A percentile compares a stretch with the other conserved stretches of the same genome.
Conservation (phyloP, 2,888 invertebrate species). For the Athalia circularis region DNA sequence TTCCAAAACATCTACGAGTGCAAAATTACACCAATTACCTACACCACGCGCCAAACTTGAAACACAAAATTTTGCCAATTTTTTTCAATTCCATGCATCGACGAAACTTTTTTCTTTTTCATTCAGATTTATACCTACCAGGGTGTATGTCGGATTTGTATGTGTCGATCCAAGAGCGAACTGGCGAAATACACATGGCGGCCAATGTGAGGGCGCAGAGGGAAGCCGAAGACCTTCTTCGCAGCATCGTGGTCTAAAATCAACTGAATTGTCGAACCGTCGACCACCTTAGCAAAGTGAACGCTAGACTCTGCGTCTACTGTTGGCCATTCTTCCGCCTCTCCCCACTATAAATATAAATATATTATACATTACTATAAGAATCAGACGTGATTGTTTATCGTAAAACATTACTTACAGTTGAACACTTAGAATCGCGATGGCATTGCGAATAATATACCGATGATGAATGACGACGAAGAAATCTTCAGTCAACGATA, state of each 20-base stretch:
- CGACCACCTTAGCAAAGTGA: background rate
- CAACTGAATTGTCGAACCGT: constrained; percentile 28
- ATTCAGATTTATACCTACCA: constrained; percentile 10
- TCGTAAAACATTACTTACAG: constrained; percentile 35
- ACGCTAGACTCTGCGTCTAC: constrained; percentile 43
- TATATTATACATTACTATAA: too few relatives aligned
- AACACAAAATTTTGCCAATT: background rate
- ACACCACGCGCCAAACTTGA: background rate
- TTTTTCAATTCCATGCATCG: background rate
- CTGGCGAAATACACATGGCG: constrained; percentile 37
- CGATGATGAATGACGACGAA: constrained; percentile 2
- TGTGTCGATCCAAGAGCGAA: constrained; percentile 39
- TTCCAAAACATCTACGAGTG: too few relatives aligned
- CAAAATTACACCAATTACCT: too few relatives aligned
- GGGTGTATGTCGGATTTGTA: constrained; percentile 44
- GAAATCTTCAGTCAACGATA: too few relatives aligned
- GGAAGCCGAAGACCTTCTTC: constrained; percentile 43
- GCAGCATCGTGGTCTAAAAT: constrained; percentile 45
- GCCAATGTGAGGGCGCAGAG: constrained; percentile 37
- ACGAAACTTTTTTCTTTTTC: background rate
- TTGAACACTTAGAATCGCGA: constrained; percentile 3
- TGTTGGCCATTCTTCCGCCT: constrained; percentile 39
- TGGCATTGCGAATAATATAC: background rate
- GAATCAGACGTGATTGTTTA: constrained; percentile 10
- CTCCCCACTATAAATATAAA: constrained; percentile 21